Evolutionary conservation across 2,113 vertebrate genomes (phyloP).

Genomic region (Pedionomus torquatus): DNA sequence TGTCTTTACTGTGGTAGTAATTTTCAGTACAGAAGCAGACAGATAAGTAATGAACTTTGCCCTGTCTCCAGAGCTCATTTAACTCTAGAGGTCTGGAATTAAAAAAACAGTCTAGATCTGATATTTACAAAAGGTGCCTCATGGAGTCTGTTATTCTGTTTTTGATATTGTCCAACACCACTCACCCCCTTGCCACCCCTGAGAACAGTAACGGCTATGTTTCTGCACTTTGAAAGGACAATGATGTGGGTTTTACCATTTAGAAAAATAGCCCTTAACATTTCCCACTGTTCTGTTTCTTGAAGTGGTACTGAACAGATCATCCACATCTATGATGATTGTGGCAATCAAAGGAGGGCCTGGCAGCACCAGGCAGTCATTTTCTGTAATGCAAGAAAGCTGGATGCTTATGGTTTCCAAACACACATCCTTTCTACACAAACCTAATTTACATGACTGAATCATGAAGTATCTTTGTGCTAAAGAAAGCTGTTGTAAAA

Average conservation of each 20-base stretch:
- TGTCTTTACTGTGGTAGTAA: not conserved
- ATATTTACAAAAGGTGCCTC: not conserved
- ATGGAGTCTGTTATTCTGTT: not conserved
- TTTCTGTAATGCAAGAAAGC: conserved; percentile 47
- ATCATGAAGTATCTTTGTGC: conserved; percentile 14
- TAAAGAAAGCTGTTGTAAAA: conserved; percentile 64
- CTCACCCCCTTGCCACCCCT: rapidly evolving
- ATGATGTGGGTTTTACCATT: not conserved
- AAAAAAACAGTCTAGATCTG: not conserved
- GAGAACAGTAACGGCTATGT: not conserved
- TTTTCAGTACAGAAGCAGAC: not conserved
- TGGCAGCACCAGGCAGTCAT: conserved; percentile 39
- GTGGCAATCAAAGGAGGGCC: not conserved
- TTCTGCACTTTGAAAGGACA: not conserved
- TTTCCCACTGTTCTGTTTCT: not conserved
- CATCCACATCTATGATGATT: not conserved
- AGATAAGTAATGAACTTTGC: not conserved
- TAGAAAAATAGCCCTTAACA: not conserved
- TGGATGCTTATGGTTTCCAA: conserved; percentile 41
- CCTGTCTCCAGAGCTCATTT: not conserved
- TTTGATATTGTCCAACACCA: not conserved
- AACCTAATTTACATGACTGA: conserved; percentile 28
- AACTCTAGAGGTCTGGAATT: not conserved
- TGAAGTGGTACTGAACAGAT: not conserved
- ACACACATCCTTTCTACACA: not conserved